These are phyloP conservation scores for Corythucha ciliata DNA, from an alignment of 2,888 invertebrate genomes.

Conservation along the genomic window DNA sequence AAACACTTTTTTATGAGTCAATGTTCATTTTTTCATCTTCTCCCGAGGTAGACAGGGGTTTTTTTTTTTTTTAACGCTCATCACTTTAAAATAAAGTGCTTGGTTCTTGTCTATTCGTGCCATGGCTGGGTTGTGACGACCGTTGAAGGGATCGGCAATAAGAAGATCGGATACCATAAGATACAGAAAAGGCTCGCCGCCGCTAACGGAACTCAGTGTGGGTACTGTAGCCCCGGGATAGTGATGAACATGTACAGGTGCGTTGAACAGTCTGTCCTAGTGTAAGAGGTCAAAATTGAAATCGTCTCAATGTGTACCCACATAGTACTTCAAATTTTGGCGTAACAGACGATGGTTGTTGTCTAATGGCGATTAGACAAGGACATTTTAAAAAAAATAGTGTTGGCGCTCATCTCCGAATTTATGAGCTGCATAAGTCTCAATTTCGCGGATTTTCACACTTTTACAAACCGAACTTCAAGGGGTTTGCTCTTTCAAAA, in stretches of 20 bases:
- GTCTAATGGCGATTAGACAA: too few relatives aligned
- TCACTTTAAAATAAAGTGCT: conserved; percentile 46
- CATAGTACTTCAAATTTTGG: too few relatives aligned
- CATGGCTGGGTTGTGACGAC: conserved; percentile 61
- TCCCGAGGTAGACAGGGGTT: not conserved
- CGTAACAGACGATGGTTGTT: too few relatives aligned
- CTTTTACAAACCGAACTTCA: too few relatives aligned
- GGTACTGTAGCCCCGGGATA: conserved; percentile 68
- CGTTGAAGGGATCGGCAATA: conserved; percentile 61
- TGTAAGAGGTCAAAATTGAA: too few relatives aligned
- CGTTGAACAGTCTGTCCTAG: too few relatives aligned
- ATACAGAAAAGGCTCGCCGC: conserved; percentile 55
- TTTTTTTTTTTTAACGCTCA: not conserved
- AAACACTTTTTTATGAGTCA: not conserved
- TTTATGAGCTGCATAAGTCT: too few relatives aligned
- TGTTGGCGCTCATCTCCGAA: too few relatives aligned
- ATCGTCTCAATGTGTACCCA: too few relatives aligned
- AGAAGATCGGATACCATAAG: conserved; percentile 55
- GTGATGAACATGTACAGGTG: conserved; percentile 67
- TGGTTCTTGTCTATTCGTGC: conserved; percentile 54
- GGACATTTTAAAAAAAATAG: too few relatives aligned
- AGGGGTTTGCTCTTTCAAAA: too few relatives aligned
- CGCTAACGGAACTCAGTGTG: conserved; percentile 63
- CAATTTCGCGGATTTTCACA: too few relatives aligned
- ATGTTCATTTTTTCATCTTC: not conserved